Percentiles rank a stretch among this genome's conserved stretches.
These are phyloP conservation scores for Trichechus manatus DNA, from an alignment of 2,113 vertebrate genomes.

Conservation along the genomic window DNA sequence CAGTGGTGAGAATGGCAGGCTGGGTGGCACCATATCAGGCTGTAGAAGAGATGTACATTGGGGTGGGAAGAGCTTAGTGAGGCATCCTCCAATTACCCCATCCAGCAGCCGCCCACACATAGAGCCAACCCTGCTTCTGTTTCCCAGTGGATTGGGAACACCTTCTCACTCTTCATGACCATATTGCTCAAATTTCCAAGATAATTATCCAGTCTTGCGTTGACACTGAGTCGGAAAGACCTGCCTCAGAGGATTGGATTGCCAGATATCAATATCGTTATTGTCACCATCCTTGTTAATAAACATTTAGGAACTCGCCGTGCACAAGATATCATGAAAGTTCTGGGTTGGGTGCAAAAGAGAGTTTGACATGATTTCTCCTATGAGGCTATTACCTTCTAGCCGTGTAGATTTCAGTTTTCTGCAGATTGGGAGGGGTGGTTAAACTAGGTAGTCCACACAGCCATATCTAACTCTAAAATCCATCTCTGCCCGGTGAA, in stretches of 20 bases:
- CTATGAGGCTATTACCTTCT: background rate
- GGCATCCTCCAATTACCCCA: background rate
- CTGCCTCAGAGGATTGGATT: constrained; percentile 50
- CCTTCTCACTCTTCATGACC: constrained; percentile 33
- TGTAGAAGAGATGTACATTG: background rate
- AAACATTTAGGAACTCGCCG: constrained; percentile 28
- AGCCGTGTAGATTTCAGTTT: background rate
- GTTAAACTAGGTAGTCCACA: background rate
- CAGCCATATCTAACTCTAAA: background rate
- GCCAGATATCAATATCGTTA: constrained; percentile 69
- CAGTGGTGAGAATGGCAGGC: background rate
- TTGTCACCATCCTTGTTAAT: constrained; percentile 64
- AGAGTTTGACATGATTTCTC: background rate
- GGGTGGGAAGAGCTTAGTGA: background rate
- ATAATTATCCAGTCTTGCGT: constrained; percentile 66
- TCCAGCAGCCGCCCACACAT: background rate
- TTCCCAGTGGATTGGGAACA: constrained; percentile 48
- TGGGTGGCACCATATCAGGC: background rate
- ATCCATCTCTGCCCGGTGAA: background rate
- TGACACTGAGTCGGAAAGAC: constrained; percentile 73
- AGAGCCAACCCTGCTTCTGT: constrained; percentile 4
- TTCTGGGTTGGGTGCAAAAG: background rate
- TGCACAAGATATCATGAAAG: background rate
- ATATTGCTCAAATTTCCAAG: constrained; percentile 79
- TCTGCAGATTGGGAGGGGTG: background rate